Percentiles rank a stretch among this genome's conserved stretches.
Conservation (phyloP, 1,140 invertebrate species). For the Drosophila lacteicornis region DNA sequence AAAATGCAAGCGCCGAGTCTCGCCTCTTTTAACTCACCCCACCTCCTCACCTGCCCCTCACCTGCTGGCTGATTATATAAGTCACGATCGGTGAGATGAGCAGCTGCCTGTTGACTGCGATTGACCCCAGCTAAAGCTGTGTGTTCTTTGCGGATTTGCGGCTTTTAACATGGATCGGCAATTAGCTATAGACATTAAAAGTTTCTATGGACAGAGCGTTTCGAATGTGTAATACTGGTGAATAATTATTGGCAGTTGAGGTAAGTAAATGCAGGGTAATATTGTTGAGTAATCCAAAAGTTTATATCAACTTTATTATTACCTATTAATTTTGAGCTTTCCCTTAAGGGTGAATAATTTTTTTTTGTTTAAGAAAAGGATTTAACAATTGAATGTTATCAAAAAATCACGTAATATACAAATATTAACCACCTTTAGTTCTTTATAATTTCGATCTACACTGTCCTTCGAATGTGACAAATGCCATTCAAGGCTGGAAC, state of each 20-base stretch:
- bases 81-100: slow-evolving; percentile 73
- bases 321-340: background rate
- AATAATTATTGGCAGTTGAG: slow-evolving; percentile 1
- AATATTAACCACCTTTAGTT: too few relatives aligned
- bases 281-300: background rate
- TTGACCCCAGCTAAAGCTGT: slow-evolving; percentile 51
- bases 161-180: slow-evolving; percentile 67
- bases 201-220: slow-evolving; percentile 3
- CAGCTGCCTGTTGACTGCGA: slow-evolving; percentile 44
- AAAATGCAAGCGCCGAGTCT: slow-evolving; percentile 66
- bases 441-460: background rate
- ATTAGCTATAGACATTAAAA: slow-evolving; percentile 54
- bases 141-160: slow-evolving; percentile 47
- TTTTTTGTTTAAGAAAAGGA: background rate
- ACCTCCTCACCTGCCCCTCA: slow-evolving; percentile 5
- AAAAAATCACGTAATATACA: too few relatives aligned
- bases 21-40: background rate
- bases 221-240: slow-evolving; percentile 5
- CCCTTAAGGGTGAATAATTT: background rate
- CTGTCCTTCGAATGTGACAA: slow-evolving; percentile 63
- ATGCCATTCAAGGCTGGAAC: slow-evolving; percentile 62
- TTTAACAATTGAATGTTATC: too few relatives aligned
- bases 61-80: slow-evolving; percentile 63
- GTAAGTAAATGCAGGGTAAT: background rate
- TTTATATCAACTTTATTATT: fast-evolving